Evolutionary conservation across 2,113 vertebrate species (phyloP).

Genomic region (Centropus unirufus): DNA sequence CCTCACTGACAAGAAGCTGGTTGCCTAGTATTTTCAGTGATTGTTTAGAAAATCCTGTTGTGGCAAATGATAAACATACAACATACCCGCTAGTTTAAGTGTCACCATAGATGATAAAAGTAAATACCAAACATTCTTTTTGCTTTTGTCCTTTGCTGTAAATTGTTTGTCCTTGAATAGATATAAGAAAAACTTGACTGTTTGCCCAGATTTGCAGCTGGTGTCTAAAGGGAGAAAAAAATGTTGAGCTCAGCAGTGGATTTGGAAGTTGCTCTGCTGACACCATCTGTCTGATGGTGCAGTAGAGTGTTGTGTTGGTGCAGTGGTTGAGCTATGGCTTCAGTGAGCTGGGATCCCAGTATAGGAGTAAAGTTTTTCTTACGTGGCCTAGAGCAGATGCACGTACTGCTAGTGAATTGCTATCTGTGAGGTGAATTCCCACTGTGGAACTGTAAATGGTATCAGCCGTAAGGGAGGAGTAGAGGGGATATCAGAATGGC

Average conservation of each 20-base stretch:
- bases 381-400: background rate
- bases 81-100: background rate
- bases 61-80: background rate
- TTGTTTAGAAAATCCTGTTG: background rate
- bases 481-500: background rate
- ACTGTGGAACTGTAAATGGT: background rate
- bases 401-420: background rate
- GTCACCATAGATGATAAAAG: background rate
- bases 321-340: background rate
- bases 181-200: conserved; percentile 20
- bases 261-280: conserved; percentile 13
- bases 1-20: background rate
- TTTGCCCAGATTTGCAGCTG: conserved; percentile 56
- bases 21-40: background rate
- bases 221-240: conserved; percentile 20
- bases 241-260: background rate
- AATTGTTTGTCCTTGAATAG: conserved; percentile 24
- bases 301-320: background rate
- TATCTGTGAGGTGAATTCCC: background rate
- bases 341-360: background rate
- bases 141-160: background rate
- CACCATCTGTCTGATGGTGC: background rate
- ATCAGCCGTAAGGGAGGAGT: background rate
- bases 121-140: background rate
- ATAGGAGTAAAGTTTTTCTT: background rate